Conservation (phyloP, 37 sponge, comb jelly and placozoan genomes). For the Halisarca cf. caerulea region DNA sequence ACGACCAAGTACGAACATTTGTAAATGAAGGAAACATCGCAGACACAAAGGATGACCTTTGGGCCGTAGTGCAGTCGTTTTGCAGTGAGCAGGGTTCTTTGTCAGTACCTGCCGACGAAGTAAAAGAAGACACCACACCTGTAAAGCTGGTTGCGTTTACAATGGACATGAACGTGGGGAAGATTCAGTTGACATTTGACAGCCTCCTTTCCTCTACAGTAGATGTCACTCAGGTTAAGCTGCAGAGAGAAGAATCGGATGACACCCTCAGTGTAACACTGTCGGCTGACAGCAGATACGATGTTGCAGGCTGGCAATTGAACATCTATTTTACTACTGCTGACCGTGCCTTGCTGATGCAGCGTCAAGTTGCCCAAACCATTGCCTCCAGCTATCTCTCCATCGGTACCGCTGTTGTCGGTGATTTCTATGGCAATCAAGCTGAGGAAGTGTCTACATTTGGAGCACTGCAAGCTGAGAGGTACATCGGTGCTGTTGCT, state of each 20-base stretch:
- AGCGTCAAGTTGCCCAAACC: not conserved
- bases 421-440: not conserved
- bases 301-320: not conserved
- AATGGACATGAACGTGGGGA: not conserved
- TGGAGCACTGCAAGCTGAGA: not conserved
- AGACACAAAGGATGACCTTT: not conserved
- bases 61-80: not conserved
- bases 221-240: not conserved
- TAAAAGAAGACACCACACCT: not conserved
- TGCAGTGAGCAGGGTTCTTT: not conserved
- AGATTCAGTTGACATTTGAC: conserved; percentile 10
- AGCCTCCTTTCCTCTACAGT: not conserved
- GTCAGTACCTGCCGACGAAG: not conserved
- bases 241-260: not conserved
- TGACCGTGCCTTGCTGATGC: not conserved
- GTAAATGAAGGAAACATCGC: not conserved
- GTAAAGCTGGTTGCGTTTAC: not conserved
- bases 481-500: not conserved
- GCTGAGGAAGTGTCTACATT: not conserved
- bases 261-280: not conserved
- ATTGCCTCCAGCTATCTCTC: not conserved
- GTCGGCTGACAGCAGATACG: not conserved
- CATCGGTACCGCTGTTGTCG: not conserved
- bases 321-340: not conserved
- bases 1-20: not conserved